These are phyloP conservation scores for Microctenopoma steveboyesi DNA, from an alignment of 2,797 vertebrate genomes.

Conservation along the genomic window DNA sequence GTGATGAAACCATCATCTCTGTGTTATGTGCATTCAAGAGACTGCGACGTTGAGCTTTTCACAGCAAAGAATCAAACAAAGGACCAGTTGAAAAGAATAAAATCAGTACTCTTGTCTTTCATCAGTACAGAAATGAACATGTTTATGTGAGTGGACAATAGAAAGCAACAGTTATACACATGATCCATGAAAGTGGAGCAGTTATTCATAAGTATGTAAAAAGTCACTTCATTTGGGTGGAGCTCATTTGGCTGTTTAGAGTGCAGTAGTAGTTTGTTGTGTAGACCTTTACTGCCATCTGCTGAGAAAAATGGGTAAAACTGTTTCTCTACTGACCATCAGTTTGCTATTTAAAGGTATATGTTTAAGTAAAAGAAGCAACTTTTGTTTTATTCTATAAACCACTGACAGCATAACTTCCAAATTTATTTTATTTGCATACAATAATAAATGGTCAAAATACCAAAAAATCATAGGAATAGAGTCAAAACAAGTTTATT, in stretches of 20 bases:
- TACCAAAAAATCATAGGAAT: no score
- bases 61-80: no score
- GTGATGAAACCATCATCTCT: no score
- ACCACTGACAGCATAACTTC: no score
- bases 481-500: no score
- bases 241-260: background rate
- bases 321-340: background rate
- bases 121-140: background rate
- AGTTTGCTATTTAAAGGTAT: no score
- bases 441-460: no score
- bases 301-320: constrained; percentile 30
- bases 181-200: background rate
- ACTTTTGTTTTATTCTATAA: no score
- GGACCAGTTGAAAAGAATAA: background rate
- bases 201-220: background rate
- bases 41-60: no score
- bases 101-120: background rate
- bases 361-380: no score
- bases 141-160: background rate
- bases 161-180: background rate
- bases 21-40: no score
- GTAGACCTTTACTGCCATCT: constrained; percentile 54
- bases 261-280: background rate
- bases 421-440: no score
- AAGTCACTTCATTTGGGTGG: background rate